Conservation (phyloP, 53 echinoderm and acorn worm species). For the Holothuria scabra region DNA sequence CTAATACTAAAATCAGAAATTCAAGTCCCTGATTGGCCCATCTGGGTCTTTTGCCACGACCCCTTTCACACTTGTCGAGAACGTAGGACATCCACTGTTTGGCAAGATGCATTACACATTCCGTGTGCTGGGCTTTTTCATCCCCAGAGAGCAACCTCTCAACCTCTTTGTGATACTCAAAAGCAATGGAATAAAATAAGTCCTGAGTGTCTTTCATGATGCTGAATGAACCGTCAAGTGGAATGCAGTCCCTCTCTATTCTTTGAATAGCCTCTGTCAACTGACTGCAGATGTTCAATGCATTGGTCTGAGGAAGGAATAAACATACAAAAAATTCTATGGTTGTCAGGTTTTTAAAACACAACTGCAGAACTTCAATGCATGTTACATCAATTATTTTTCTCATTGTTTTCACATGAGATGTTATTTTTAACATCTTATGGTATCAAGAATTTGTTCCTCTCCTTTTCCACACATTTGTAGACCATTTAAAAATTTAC, state of each 20-base stretch:
- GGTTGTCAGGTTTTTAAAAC: background rate
- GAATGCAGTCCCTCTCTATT: conserved; percentile 71
- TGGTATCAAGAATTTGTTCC: too few species aligned
- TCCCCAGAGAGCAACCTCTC: conserved; percentile 81
- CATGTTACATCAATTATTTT: background rate
- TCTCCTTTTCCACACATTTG: too few species aligned
- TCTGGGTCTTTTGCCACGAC: conserved; percentile 86
- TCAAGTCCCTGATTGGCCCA: conserved; percentile 98
- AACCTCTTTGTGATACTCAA: conserved; percentile 99
- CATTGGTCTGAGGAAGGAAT: conserved; percentile 66
- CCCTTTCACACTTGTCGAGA: conserved; percentile 84
- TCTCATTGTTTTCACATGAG: background rate
- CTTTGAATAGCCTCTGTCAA: conserved; percentile 61
- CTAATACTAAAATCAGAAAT: conserved; percentile 86
- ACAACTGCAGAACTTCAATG: background rate
- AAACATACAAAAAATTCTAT: background rate
- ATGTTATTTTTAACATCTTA: too few species aligned
- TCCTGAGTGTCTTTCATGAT: conserved; percentile 84
- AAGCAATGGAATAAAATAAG: conserved; percentile 84
- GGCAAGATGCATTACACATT: conserved; percentile 70
- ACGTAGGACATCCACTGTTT: conserved; percentile 94
- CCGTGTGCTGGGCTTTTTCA: conserved; percentile 59
- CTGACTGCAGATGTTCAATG: conserved; percentile 69
- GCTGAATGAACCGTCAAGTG: conserved; percentile 59
- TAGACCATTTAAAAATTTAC: too few species aligned